Evolutionary conservation across 1,140 invertebrate species (phyloP).

Genomic region (Radopholus similis): DNA sequence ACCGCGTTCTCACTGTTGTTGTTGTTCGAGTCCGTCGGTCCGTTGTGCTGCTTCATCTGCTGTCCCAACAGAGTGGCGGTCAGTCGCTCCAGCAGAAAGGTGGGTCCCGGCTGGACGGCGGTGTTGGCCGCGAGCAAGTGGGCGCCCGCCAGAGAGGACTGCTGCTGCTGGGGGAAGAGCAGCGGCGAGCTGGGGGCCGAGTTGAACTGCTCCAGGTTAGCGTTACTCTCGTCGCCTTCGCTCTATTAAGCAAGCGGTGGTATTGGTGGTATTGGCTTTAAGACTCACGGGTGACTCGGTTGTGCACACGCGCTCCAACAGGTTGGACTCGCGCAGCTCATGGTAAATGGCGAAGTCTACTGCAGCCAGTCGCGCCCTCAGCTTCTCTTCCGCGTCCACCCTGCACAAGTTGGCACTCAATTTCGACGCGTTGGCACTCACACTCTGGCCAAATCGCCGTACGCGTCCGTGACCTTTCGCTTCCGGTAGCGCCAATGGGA

Average conservation of each 20-base stretch:
- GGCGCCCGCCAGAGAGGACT: not conserved
- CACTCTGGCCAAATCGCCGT: constrained; percentile 20
- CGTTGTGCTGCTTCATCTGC: not conserved
- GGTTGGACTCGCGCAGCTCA: constrained; percentile 26
- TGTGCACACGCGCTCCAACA: constrained; percentile 23
- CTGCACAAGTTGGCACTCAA: constrained; percentile 9
- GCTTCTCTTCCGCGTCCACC: constrained; percentile 16
- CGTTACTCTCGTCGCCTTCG: not conserved
- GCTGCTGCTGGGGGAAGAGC: not conserved
- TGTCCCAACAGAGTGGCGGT: not conserved
- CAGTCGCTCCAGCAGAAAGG: not conserved
- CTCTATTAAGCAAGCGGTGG: constrained; percentile 10
- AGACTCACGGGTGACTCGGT: too few relatives aligned
- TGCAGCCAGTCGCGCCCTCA: constrained; percentile 14
- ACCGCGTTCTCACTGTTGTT: not conserved
- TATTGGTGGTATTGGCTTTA: constrained; percentile 14
- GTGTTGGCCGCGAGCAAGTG: not conserved
- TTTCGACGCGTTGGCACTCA: not conserved
- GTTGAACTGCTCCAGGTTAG: not conserved
- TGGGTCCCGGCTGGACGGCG: not conserved
- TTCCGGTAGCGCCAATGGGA: constrained; percentile 35
- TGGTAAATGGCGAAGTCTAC: constrained; percentile 24
- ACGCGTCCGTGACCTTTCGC: constrained; percentile 31
- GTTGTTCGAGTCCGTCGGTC: not conserved
- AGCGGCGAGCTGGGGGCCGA: not conserved